These are phyloP conservation scores for Lagocephalus sceleratus DNA, from an alignment of 2,797 vertebrate species.

Conservation along the genomic window DNA sequence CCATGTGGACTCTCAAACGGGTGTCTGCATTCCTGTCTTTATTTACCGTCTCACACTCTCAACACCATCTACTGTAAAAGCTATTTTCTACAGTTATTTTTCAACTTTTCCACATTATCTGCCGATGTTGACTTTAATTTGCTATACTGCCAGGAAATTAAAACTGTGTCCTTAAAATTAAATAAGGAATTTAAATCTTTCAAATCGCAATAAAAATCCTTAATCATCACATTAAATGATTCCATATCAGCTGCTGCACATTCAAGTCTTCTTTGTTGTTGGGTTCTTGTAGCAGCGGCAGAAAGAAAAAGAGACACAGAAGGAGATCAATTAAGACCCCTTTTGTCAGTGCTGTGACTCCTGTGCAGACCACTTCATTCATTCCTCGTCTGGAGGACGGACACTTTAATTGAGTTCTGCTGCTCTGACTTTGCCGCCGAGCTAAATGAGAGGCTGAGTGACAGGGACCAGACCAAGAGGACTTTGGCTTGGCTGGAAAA, in stretches of 20 bases:
- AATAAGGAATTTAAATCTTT: too few species aligned
- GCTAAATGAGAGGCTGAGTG: neutral
- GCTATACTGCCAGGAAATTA: too few species aligned
- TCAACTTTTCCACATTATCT: too few species aligned
- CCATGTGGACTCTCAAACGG: too few species aligned
- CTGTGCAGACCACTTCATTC: constrained; percentile 18
- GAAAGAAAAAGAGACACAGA: constrained; percentile 21
- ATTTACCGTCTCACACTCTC: too few species aligned
- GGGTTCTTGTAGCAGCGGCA: constrained; percentile 30
- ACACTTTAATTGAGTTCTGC: constrained; percentile 51
- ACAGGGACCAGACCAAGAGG: neutral
- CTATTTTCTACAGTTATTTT: too few species aligned
- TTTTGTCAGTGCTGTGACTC: constrained; percentile 40
- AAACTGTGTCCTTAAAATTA: too few species aligned
- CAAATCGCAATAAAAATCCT: too few species aligned
- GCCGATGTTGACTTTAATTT: too few species aligned
- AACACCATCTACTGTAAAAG: too few species aligned
- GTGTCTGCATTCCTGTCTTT: too few species aligned
- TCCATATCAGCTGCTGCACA: constrained; percentile 32
- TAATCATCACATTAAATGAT: too few species aligned
- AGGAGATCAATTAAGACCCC: constrained; percentile 52
- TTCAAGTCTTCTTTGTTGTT: constrained; percentile 41
- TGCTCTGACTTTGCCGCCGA: constrained; percentile 16
- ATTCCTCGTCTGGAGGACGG: constrained; percentile 13
- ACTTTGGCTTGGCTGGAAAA: constrained; percentile 2